Conservation (phyloP, 1,140 invertebrate species). For the Adoxophyes honmai region DNA sequence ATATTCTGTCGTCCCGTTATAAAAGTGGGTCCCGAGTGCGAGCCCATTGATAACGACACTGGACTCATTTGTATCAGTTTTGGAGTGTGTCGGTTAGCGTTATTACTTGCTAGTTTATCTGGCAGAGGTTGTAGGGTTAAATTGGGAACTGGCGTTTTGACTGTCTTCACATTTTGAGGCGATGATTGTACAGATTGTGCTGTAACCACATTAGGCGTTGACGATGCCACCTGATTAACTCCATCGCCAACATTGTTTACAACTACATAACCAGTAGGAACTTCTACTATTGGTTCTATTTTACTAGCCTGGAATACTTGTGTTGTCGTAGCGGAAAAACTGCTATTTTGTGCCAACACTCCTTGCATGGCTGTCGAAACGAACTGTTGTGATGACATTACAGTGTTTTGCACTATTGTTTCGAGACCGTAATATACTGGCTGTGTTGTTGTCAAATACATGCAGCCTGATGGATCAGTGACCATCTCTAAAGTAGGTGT, state of each 20-base stretch:
- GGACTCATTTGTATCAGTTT: conserved; percentile 69
- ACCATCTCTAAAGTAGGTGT: conserved; percentile 84
- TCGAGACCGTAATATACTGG: conserved; percentile 89
- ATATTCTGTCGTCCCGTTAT: conserved; percentile 54
- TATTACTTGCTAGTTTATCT: conserved; percentile 58
- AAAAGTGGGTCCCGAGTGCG: conserved; percentile 43
- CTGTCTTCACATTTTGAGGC: conserved; percentile 58
- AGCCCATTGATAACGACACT: conserved; percentile 39
- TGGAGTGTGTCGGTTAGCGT: conserved; percentile 50
- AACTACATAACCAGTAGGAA: conserved; percentile 83
- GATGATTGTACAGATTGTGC: conserved; percentile 61
- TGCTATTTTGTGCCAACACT: conserved; percentile 85
- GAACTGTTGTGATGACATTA: conserved; percentile 90
- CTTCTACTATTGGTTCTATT: conserved; percentile 87
- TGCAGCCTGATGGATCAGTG: conserved; percentile 81
- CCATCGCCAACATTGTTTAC: conserved; percentile 80
- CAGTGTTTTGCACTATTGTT: conserved; percentile 90
- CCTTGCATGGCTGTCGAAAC: conserved; percentile 86
- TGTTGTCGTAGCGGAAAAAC: conserved; percentile 88
- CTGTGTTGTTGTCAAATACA: conserved; percentile 82
- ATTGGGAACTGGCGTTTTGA: conserved; percentile 66
- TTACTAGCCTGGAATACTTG: conserved; percentile 90
- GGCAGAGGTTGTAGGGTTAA: conserved; percentile 71
- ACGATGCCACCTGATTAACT: conserved; percentile 51
- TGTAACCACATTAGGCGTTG: conserved; percentile 58